A percentile compares a stretch with the other conserved stretches of the same genome.
These are phyloP conservation scores for Rhinoptilus africanus DNA, from an alignment of 2,113 vertebrate species.

Conservation along the genomic window DNA sequence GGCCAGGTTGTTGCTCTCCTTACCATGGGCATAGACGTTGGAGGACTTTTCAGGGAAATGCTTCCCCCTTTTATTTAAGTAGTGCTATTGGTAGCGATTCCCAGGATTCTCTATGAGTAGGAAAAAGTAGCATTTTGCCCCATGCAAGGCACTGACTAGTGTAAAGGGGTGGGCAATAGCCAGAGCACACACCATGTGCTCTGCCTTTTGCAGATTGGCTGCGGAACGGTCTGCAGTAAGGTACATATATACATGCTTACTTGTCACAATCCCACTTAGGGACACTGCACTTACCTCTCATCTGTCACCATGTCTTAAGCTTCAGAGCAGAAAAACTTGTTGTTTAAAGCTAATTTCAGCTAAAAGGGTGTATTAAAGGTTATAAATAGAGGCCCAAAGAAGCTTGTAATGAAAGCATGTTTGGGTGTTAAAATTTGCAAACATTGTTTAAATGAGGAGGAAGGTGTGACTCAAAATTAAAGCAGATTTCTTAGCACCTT, in stretches of 20 bases:
- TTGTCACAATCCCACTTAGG: neutral
- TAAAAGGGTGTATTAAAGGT: neutral
- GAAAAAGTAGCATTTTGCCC: neutral
- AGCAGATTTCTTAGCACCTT: neutral
- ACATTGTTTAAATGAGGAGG: neutral
- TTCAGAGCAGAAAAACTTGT: neutral
- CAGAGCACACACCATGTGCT: neutral
- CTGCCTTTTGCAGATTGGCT: neutral
- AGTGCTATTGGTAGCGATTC: neutral
- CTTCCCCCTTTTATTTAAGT: neutral
- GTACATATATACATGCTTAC: no score
- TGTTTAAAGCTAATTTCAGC: neutral
- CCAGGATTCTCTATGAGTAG: accelerated
- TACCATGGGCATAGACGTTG: neutral
- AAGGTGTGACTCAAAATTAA: neutral
- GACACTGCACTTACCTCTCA: neutral
- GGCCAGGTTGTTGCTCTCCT: neutral
- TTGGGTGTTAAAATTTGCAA: neutral
- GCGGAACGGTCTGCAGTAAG: neutral
- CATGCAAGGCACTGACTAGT: neutral
- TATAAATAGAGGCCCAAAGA: neutral
- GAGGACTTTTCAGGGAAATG: neutral
- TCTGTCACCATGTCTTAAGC: neutral
- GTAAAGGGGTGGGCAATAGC: neutral
- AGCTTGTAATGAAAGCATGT: neutral